Evolutionary conservation across 2,888 invertebrate genomes (phyloP), one percentile per base, ranked within the genome.

Genomic region (Pristionchus fissidentatus): DNA sequence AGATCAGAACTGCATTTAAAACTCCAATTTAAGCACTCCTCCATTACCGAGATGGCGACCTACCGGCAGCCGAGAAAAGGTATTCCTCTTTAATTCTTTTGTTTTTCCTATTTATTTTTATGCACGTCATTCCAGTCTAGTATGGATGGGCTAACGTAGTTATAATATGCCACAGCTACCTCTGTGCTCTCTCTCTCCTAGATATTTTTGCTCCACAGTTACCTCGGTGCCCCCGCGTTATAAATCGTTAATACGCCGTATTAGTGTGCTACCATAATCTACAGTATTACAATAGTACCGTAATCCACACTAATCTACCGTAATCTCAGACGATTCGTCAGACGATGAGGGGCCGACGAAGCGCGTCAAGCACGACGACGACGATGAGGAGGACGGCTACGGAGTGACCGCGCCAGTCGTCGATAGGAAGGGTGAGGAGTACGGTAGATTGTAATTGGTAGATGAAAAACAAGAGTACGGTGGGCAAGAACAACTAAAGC

Each of bases 311-410:
- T 55, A 22, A 55, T 55, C 13, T 15, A 55, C n/a, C 22, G 32
- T 13, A 32, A 32, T 8, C 8, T 1, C 26, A 60, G 57, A 62
- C 15, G 80, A 80, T 62, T 80, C 80, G 1, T 57, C 57, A 10
- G 80, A 80, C 43, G 80, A 80, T 43, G 80, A 80, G 49, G 46
- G 60, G 38, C 43, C 80, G 41, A 80, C 43, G 32, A 80, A 80
- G 80, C 57, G 80, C 32, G 26, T 60, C 22, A 57, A 60, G 43
- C 57, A 26, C 43, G n/a, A 3, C 15, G n/a, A 60, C 26, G 26
- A 43, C 4, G 60, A 80, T 26, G 79, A 79, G 15, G 62, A 80
- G 15, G 78, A 78, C 32, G 55, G 13, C 1, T 13, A 13, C 26
- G 73, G 15, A 35, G 73, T n/a, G n/a, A 35, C 5, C 13, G 22